Base-by-base conservation (phyloP, 35 echinoderm and acorn worm species). In the Ophioderma brevispina region DNA sequence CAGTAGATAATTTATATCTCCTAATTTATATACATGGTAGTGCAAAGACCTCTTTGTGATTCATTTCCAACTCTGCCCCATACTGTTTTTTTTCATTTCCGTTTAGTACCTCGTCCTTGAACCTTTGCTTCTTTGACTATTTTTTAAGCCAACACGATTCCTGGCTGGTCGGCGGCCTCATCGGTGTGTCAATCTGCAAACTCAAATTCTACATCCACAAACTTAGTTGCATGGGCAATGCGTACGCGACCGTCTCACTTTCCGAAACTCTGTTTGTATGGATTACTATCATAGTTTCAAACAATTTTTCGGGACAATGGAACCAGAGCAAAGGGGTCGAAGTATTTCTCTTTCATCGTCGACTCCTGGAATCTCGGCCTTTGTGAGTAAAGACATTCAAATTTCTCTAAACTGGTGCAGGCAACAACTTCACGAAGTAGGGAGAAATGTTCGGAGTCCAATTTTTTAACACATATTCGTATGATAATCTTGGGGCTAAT, bases 21-120 rank as follows among this genome's bases (percentile, higher is more conserved):
- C 59, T 10, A 91, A 82, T 59, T 91, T 91, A 59, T 86, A 78
- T 2, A 91, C 40, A 21, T 35, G 0, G 38, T 78, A 35, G 77
- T 76, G 25, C 42, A 80, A 1, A 81, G 63, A 43, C 43, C 49
- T 43, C 78, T 80, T 23, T 70, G 81, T 21, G 32, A 37, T 33
- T 78, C 40, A n/a, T 13, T 10, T 78, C 90, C 90, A 33, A 86
- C 76, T 91, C 76, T n/a, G 86, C 70, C 36, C 1, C 39, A 55
- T 85, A 85, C 13, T 59, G 83, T 85, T 34, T 85, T 17, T 31
- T 35, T 35, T 64, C 36, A 25, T 25, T 25, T 13, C 41, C 17
- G 41, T n/a, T n/a, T n/a, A n/a, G 41, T 46, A 17, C 17, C 17
- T 4, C 17, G 4, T 46, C 5, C 41, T 46, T 4, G 17, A 17